A percentile compares a stretch with the other conserved stretches of the same genome.
Conservation (phyloP, 2,113 vertebrate genomes). For the Brachypodius melanocephalos region DNA sequence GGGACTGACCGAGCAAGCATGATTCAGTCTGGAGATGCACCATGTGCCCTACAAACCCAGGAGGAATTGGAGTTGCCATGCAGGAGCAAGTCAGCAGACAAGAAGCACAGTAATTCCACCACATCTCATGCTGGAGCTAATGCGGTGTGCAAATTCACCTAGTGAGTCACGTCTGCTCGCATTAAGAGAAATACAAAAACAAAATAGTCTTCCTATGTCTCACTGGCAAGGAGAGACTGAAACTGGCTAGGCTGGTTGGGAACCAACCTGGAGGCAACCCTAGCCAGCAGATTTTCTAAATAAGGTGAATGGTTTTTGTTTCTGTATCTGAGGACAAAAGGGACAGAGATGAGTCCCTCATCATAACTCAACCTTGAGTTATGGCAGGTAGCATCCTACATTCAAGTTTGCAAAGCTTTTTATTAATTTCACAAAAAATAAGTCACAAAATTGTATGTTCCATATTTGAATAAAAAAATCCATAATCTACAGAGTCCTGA, state of each 20-base stretch:
- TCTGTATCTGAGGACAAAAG: neutral
- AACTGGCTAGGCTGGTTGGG: slow-evolving; percentile 42
- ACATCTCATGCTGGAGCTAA: neutral
- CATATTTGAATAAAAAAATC: neutral
- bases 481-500: neutral
- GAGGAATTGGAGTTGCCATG: neutral
- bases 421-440: neutral
- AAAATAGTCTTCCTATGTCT: slow-evolving; percentile 26
- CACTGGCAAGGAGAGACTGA: neutral
- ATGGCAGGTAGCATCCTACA: rapidly evolving
- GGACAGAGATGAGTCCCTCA: neutral
- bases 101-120: neutral
- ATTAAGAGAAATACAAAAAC: neutral
- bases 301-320: neutral
- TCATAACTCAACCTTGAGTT: neutral
- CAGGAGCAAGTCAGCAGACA: neutral
- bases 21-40: neutral
- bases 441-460: neutral
- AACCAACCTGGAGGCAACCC: neutral
- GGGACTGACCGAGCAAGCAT: rapidly evolving
- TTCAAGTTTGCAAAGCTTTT: neutral
- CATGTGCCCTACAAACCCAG: neutral
- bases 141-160: neutral
- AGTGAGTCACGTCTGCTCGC: neutral
- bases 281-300: neutral